phyloP scores from a whole-genome alignment of 2,888 invertebrate genomes.

The Graphium colonna region DNA sequence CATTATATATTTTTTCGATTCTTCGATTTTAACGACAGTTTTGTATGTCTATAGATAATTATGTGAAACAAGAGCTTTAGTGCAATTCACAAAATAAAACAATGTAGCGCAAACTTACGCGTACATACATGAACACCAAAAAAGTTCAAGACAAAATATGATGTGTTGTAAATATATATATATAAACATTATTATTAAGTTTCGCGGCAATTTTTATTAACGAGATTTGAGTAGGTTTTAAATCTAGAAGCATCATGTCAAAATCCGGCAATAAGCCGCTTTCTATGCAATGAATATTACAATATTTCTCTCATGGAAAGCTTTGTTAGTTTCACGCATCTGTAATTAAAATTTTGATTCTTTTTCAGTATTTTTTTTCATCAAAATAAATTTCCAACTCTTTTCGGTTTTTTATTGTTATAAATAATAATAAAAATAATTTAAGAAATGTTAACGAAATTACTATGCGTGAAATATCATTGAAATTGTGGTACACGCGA shows the following conservation, averaged over 20 bases:
- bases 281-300: slow-evolving; percentile 2
- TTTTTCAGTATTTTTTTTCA: no score
- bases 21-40: not conserved
- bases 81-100: slow-evolving; percentile 12
- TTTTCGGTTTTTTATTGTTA: not conserved
- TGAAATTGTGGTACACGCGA: slow-evolving; percentile 1
- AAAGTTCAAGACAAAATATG: slow-evolving; percentile 26
- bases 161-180: slow-evolving; percentile 29
- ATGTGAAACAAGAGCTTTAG: not conserved
- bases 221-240: slow-evolving; percentile 26
- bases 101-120: not conserved
- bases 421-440: not conserved
- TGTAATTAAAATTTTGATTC: no score
- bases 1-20: not conserved
- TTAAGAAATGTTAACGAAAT: not conserved
- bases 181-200: slow-evolving; percentile 23
- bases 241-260: not conserved
- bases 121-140: slow-evolving; percentile 27
- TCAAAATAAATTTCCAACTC: no score
- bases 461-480: not conserved
- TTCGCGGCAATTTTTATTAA: slow-evolving; percentile 25
- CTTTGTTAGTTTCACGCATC: slow-evolving; percentile 7
- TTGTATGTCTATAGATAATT: not conserved
- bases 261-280: not conserved
- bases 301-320: not conserved